Base-by-base conservation (phyloP, 2,113 vertebrate species). In the Notechis scutatus region DNA sequence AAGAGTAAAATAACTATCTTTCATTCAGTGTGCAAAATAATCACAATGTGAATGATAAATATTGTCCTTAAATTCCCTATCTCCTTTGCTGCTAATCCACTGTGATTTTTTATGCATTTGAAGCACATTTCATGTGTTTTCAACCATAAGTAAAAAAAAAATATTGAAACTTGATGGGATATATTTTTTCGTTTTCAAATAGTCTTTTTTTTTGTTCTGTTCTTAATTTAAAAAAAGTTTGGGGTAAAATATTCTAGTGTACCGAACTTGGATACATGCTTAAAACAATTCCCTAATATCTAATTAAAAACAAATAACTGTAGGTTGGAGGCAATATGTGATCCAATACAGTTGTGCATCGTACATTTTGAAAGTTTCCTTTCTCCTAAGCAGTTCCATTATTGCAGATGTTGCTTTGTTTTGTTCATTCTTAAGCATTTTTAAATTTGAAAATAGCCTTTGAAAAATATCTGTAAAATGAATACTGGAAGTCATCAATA, bases 101-200 rank as follows among this genome's bases (percentile, higher is more conserved):
- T 98, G 98, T 98, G 98, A 98, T 98, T 98, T 98, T 98, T 98
- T 98, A 98, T 98, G 98, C 97, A 98, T 98, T 97, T 95, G 97
- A 98, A 98, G 97, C 98, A 98, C 98, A 98, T 98, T 97, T 98
- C 96, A 95, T 97, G 97, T 98, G 97, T 98, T 94, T 97, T 97
- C 96, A 96, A 93, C 96, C 56, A 96, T 96, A 96, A 97, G 96
- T 97, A 96, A 97, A 97, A 97, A 2, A 96, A 97, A 96, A 96
- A n/a, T n/a, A n/a, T 97, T 97, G 95, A 96, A 97, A 97, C 94
- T 93, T 95, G 52, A 97, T 97, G 95, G 69, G 89, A 18, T 94
- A 93, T 93, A 94, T 95, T 94, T 95, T 92, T 87, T 96, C 55
- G 88, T 91, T 94, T 96, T 95, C 90, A 96, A 95, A 61, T 94